Evolutionary conservation across 2,797 vertebrate genomes (phyloP), one percentile per base, ranked within the genome.

Genomic region (Pantherophis vulpinus): DNA sequence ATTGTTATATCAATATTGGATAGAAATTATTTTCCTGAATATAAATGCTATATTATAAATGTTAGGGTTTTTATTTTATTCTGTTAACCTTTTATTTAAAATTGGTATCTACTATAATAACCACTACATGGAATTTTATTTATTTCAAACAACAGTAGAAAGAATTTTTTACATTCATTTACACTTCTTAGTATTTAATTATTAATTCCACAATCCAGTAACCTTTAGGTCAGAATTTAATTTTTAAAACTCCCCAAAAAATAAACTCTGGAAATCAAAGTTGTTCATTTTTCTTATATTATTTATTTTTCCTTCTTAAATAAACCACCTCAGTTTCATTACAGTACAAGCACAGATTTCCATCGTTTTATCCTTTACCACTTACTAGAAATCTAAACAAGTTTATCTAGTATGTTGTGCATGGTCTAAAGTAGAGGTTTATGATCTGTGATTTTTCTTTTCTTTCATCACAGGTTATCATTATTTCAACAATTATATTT

Each of bases 361-460:
- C 58, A 88, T 25, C n/a, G 79, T 89, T 91, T 86, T 37, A 58
- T 91, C 47, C 56, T 55, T 93, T 66, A 88, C 86, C 37, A 91
- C 56, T 91, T 91, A 93, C 88, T 61, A 89, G 86, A 93, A 91
- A 93, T 91, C 55, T 66, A 89, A 88, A 93, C 86, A 88, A 88
- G 42, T 91, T 93, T 88, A 93, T 90, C 83, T 93, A 74, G 86
- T 42, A 56, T 83, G 47, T 42, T 61, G 88, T 88, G 42, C 83
- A 61, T 88, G 23, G 29, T 20, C 11, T 25, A 95, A 56, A 90
- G 32, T 8, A 4, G 14, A 23, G 90, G 56, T 90, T 93, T 88
- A 93, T 93, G 93, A 92, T 90, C 90, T 1, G 2, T 92, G 92
- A 89, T 58, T 2, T 70, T 79, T 79, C 60, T 93, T 87, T 94